Base-by-base conservation (phyloP, 1,140 invertebrate species). In the Bemisia tabaci region DNA sequence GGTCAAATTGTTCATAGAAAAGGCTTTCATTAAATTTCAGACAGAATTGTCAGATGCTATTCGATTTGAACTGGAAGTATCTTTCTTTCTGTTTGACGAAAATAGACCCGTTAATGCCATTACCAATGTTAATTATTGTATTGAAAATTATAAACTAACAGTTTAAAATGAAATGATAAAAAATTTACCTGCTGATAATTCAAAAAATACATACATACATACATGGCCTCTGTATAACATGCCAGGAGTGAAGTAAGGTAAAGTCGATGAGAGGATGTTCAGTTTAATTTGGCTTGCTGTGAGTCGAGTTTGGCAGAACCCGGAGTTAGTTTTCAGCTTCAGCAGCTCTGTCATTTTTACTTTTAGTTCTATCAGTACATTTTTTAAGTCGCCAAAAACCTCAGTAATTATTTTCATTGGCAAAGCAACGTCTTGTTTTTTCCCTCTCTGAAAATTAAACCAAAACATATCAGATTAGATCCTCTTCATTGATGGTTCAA, bases 171-270 rank as follows among this genome's bases (percentile, higher is more conserved):
- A 63, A 25, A 24, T 63, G 11, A 27, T 22, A 33, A 65, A 66
- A 66, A 22, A 61, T 12, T 65, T 63, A 62, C 24, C 11, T 63
- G 22, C 62, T 12, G 11, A 12, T 11, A 61, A 12, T 11, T 9
- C 9, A 9, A 26, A 21, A 26, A 26, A 22, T 11, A 66, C 25
- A 59, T 33, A 27, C 0, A 62, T 67, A 72, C 80, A 77, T 73
- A 84, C 81, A 69, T 81, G 74, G 23, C 75, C 72, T 25, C 76
- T 76, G 67, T 83, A 78, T 0, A 78, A 75, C 71, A 82, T 79
- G 66, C 80, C 79, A 2, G 84, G 84, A 72, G 81, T 84, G 71
- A 85, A 87, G 26, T 82, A 75, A 59, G 79, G 72, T 1, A 82
- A 78, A 59, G 72, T 73, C 27, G 77, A 73, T 24, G 82, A 82